phyloP scores from a whole-genome alignment of 2,113 vertebrate species.

The Macrotus californicus region DNA sequence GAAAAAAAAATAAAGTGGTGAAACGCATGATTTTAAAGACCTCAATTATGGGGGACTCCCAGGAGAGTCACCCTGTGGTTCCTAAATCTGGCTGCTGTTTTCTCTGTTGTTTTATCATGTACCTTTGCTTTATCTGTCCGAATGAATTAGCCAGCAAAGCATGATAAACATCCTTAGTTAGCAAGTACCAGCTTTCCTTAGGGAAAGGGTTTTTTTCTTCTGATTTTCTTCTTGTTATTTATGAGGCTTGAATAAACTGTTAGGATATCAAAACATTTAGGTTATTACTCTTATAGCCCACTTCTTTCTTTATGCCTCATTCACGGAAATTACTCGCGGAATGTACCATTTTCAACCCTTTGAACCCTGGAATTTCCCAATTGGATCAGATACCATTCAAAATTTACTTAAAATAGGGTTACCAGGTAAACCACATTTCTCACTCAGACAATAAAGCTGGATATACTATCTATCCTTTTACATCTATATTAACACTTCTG shows the following conservation, averaged over 20 bases:
- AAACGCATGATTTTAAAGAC: constrained; percentile 6
- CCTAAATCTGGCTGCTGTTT: constrained; percentile 25
- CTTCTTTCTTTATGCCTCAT: neutral
- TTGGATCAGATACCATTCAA: neutral
- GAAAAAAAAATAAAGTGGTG: neutral
- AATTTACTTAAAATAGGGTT: neutral
- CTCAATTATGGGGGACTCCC: neutral
- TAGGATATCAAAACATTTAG: constrained; percentile 34
- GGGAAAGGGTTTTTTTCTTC: neutral
- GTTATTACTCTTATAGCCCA: constrained; percentile 12
- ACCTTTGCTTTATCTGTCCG: constrained; percentile 14
- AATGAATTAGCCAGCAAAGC: constrained; percentile 36
- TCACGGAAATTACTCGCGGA: neutral
- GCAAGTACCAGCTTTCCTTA: constrained; percentile 19
- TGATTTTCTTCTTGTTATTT: constrained; percentile 20
- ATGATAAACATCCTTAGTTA: constrained; percentile 20
- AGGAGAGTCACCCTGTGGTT: neutral
- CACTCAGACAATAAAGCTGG: neutral
- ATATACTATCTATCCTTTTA: neutral
- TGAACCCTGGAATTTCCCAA: neutral
- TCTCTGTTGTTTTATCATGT: neutral
- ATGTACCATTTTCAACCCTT: neutral
- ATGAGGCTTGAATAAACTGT: constrained; percentile 4
- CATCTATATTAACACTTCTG: neutral
- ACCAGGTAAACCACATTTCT: neutral